Evolutionary conservation across 2,888 invertebrate genomes (phyloP), one percentile per base, ranked within the genome.

Genomic region (Cotesia congregata): DNA sequence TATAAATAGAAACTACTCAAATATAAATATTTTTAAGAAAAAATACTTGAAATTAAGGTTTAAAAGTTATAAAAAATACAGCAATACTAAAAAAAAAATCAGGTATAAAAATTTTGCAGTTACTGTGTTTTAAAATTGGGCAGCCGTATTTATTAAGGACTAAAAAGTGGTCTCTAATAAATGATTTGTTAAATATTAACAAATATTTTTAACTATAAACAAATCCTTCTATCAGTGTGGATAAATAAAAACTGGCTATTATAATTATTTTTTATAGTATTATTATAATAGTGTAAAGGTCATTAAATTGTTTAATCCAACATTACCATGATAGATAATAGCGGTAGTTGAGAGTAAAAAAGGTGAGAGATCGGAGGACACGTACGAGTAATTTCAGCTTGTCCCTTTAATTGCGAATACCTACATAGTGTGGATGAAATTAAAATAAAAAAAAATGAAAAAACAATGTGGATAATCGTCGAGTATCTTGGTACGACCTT

Each of bases 381-480:
- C 76, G 78, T 74, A 77, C 79, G 74, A 77, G 80, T 83, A 83
- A 81, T 84, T 84, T 85, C 78, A 68, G 74, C 59, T 72, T 69
- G 64, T 80, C 81, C 84, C 83, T 85, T 84, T 85, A 84, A 85
- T 85, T 82, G 81, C 82, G 68, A 69, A 77, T 77, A 77, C 74
- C 80, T 72, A 65, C n/a, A 60, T 20, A 65, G 70, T 60, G 41
- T 73, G 65, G 65, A 20, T 12, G 38, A 5, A 71, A 40, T 17
- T 40, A 69, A 71, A 75, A 65, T 38, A 40, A 65, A 72, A 68
- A 65, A 15, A 15, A 67, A 12, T 38, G 70, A 67, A 67, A 74
- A 68, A 67, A 68, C 60, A 60, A 68, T 9, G 30, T 17, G 61
- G 61, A 77, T 71, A 68, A 77, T 75, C 30, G 76, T 75, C 74